Evolutionary conservation across 2,797 vertebrate genomes (phyloP).

Genomic region (Valencia hispanica): DNA sequence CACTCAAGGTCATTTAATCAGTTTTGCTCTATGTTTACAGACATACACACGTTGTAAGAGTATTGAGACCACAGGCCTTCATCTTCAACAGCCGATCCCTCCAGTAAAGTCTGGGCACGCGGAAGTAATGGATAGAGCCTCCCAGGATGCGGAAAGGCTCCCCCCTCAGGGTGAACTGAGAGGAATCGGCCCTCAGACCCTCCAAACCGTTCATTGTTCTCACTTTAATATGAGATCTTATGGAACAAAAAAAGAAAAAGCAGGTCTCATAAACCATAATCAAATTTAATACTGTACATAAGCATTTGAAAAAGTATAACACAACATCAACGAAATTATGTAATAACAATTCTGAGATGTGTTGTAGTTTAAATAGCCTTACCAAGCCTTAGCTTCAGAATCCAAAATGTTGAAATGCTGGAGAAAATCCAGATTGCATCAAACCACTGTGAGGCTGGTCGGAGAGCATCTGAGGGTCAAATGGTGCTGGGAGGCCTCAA

Average conservation of each 20-base stretch:
- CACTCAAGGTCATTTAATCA: not conserved
- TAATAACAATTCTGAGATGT: no score
- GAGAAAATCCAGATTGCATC: slow-evolving; percentile 26
- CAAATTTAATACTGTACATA: not conserved
- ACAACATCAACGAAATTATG: not conserved
- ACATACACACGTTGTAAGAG: slow-evolving; percentile 87
- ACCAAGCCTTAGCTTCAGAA: slow-evolving; percentile 28
- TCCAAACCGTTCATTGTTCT: slow-evolving; percentile 64
- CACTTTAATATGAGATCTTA: slow-evolving; percentile 3
- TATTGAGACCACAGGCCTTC: slow-evolving; percentile 92
- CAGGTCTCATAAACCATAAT: not conserved
- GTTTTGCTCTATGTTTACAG: not conserved
- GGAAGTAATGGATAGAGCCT: slow-evolving; percentile 87
- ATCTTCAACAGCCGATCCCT: slow-evolving; percentile 89
- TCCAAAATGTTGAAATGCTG: slow-evolving; percentile 16
- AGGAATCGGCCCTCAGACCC: slow-evolving; percentile 79
- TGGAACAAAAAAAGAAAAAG: not conserved
- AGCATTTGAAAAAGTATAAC: not conserved
- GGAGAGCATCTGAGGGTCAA: slow-evolving; percentile 43
- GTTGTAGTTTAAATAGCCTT: slow-evolving; percentile 19
- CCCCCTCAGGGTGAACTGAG: slow-evolving; percentile 85
- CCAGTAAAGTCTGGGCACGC: slow-evolving; percentile 87
- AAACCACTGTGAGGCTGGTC: slow-evolving; percentile 26
- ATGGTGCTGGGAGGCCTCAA: slow-evolving; percentile 66
- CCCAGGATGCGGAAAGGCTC: slow-evolving; percentile 85